These are phyloP conservation scores for Bombus haemorrhoidalis DNA, from an alignment of 1,140 invertebrate genomes.

Conservation along the genomic window DNA sequence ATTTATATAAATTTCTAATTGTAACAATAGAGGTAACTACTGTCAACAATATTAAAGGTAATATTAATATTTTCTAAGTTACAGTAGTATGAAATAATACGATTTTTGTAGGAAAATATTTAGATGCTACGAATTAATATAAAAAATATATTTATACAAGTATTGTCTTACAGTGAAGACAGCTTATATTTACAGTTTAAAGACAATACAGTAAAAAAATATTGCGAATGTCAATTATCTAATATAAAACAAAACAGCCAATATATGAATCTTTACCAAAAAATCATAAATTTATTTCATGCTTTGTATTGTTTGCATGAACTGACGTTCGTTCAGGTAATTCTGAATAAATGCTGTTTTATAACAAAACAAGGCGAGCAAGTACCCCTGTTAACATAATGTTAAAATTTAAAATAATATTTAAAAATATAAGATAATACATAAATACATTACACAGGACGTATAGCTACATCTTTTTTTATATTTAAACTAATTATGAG, in stretches of 20 bases:
- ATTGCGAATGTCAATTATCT: background rate
- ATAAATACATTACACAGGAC: slow-evolving; percentile 9
- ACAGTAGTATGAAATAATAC: slow-evolving; percentile 24
- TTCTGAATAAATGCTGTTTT: slow-evolving; percentile 1
- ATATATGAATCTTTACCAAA: background rate
- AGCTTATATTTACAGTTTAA: slow-evolving; percentile 13
- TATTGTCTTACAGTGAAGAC: slow-evolving; percentile 17
- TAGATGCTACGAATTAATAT: slow-evolving; percentile 20
- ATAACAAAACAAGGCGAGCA: slow-evolving; percentile 19
- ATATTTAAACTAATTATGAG: slow-evolving; percentile 8
- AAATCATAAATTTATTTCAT: slow-evolving; percentile 4
- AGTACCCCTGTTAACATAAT: background rate
- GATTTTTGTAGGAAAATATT: slow-evolving; percentile 24
- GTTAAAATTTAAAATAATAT: background rate
- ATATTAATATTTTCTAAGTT: background rate
- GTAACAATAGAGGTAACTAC: background rate
- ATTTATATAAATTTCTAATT: slow-evolving; percentile 22
- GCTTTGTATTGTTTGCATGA: background rate
- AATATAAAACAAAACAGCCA: background rate
- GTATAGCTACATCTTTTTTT: background rate
- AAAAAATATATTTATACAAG: slow-evolving; percentile 42
- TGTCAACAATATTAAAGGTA: background rate
- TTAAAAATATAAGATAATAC: background rate
- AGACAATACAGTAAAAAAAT: background rate
- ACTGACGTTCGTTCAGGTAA: background rate